These are phyloP conservation scores for Clavelina lepadiformis DNA, from an alignment of 23 tunicate species.

Conservation along the genomic window DNA sequence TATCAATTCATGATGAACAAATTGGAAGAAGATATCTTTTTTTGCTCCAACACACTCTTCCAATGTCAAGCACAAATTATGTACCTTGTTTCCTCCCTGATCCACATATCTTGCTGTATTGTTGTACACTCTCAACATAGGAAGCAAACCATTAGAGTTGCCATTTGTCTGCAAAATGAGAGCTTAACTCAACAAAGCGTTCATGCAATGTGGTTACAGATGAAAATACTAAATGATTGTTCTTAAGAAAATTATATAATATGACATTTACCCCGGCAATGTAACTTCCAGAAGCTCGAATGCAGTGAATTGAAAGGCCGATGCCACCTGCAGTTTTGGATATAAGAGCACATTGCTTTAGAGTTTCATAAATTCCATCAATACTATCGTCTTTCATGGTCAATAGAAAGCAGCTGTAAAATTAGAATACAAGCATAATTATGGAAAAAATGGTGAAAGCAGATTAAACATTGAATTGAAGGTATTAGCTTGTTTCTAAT, in stretches of 20 bases:
- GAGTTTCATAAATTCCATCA: constrained; percentile 95
- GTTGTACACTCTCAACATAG: constrained; percentile 98
- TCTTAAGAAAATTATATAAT: no score
- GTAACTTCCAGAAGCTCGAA: constrained; percentile 91
- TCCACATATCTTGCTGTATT: constrained; percentile 99
- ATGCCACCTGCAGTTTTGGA: constrained; percentile 99
- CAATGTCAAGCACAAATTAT: not conserved
- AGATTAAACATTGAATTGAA: no score
- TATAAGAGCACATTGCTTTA: constrained; percentile 95
- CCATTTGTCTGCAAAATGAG: constrained; percentile 78
- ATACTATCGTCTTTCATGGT: constrained; percentile 97
- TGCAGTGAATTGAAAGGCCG: constrained; percentile 89
- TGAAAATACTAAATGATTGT: no score
- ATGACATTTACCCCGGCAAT: constrained; percentile 91
- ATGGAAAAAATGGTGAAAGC: no score
- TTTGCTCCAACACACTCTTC: not conserved
- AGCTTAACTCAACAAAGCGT: no score
- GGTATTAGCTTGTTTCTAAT: no score
- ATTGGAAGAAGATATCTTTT: no score
- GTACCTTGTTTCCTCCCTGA: constrained; percentile 97
- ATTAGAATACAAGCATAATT: not conserved
- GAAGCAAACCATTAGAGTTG: constrained; percentile 94
- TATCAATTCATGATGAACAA: no score
- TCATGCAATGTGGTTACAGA: no score
- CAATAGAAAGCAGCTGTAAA: constrained; percentile 80